Conservation (phyloP, 2,888 invertebrate species). For the Eupeodes latifasciatus region DNA sequence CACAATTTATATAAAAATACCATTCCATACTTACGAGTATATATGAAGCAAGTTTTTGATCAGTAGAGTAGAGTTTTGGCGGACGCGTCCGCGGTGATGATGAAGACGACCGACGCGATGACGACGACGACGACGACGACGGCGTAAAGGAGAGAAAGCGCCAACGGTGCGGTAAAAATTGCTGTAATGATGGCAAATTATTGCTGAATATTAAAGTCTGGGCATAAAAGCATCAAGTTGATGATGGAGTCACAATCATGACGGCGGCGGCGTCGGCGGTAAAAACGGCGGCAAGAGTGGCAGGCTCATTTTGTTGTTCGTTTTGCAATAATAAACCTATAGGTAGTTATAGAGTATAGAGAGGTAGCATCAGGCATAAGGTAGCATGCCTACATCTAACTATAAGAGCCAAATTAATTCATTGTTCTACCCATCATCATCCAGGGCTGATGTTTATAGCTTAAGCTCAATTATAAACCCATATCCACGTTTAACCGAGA, state of each 20-base stretch:
- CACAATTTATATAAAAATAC: constrained; percentile 24
- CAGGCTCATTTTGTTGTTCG: constrained; percentile 43
- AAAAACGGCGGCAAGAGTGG: not conserved
- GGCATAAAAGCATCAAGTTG: constrained; percentile 18
- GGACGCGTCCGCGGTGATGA: too few relatives aligned
- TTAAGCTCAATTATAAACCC: constrained; percentile 62
- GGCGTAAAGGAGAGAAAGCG: constrained; percentile 1
- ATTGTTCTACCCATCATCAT: constrained; percentile 1
- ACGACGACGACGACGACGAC: too few relatives aligned
- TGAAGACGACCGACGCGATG: too few relatives aligned
- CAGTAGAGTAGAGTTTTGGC: too few relatives aligned
- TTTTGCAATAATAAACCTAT: not conserved
- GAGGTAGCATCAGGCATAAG: too few relatives aligned
- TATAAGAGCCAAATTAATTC: constrained; percentile 51
- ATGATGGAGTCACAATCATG: constrained; percentile 23
- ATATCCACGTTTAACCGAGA: constrained; percentile 24
- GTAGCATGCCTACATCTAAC: not conserved
- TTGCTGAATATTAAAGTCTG: constrained; percentile 65
- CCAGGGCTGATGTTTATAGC: constrained; percentile 49
- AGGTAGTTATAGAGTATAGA: not conserved
- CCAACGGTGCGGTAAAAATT: constrained; percentile 51
- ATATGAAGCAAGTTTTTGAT: not conserved
- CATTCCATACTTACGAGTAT: not conserved
- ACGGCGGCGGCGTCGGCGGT: not conserved
- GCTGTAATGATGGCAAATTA: constrained; percentile 73